phyloP scores from a whole-genome alignment of 2,888 invertebrate species.

The Hydriomena furcata region DNA sequence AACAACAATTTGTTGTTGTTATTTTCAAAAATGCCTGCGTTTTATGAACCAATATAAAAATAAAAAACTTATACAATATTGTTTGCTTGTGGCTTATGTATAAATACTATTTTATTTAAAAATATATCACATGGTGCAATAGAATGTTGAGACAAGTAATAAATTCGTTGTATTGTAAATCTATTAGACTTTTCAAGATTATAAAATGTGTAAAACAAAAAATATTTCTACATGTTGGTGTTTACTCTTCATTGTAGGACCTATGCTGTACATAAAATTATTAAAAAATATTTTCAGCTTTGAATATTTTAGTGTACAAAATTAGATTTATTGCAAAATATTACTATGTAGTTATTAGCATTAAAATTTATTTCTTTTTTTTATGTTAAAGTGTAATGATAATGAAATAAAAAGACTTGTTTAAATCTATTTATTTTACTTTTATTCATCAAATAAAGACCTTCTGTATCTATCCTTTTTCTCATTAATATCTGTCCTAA shows the following conservation, averaged over 20 bases:
- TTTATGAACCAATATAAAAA: no score
- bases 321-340: conserved; percentile 36
- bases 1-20: no score
- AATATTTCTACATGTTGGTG: conserved; percentile 3
- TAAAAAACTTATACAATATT: no score
- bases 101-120: neutral
- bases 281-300: conserved; percentile 29
- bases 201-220: conserved; percentile 1
- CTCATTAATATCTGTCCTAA: conserved; percentile 38
- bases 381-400: conserved; percentile 57
- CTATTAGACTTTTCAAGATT: conserved; percentile 10
- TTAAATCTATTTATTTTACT: conserved; percentile 42
- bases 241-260: conserved; percentile 13
- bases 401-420: conserved; percentile 43
- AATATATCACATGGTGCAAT: conserved; percentile 40
- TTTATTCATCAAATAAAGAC: conserved; percentile 67
- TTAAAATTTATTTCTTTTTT: conserved; percentile 39
- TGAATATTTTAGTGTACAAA: conserved; percentile 49
- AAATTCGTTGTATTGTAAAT: conserved; percentile 14
- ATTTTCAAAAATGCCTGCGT: no score
- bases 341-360: conserved; percentile 36
- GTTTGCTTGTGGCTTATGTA: neutral
- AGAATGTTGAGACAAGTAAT: conserved; percentile 26
- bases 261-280: conserved; percentile 29
- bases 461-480: conserved; percentile 51